phyloP scores from a whole-genome alignment of 2,797 vertebrate species.

The Bufotes viridis region DNA sequence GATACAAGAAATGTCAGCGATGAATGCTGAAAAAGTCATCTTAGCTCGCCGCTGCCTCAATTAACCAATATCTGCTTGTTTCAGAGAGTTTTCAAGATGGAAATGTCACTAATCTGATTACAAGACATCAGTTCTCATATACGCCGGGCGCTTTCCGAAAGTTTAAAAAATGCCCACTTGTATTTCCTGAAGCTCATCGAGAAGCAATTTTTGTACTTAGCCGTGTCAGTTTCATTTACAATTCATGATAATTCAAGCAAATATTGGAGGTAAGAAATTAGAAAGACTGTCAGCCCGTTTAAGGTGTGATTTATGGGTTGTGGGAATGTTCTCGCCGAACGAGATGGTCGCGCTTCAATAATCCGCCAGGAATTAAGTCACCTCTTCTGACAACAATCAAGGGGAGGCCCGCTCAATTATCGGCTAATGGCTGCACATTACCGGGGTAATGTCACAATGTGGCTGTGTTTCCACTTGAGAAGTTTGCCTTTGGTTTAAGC shows the following conservation, averaged over 20 bases:
- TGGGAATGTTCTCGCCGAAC: constrained; percentile 19
- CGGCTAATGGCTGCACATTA: constrained; percentile 32
- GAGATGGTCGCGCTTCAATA: constrained; percentile 41
- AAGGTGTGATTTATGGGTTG: constrained; percentile 51
- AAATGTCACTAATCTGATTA: constrained; percentile 61
- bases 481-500: constrained; percentile 10
- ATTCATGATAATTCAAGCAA: constrained; percentile 53
- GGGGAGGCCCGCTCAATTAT: constrained; percentile 27
- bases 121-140: constrained; percentile 52
- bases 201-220: constrained; percentile 38
- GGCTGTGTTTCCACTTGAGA: constrained; percentile 1
- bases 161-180: constrained; percentile 35
- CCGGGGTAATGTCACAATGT: constrained; percentile 19
- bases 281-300: constrained; percentile 36
- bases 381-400: constrained; percentile 20
- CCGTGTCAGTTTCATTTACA: constrained; percentile 49
- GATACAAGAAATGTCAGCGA: constrained; percentile 18
- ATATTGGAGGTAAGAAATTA: constrained; percentile 54
- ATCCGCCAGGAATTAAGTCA: constrained; percentile 30
- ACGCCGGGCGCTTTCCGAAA: constrained; percentile 4
- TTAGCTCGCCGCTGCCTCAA: constrained; percentile 1
- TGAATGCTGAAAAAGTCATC: constrained; percentile 15
- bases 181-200: constrained; percentile 23
- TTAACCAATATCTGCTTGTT: constrained; percentile 38
- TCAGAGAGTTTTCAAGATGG: constrained; percentile 40